Evolutionary conservation across 2,888 invertebrate genomes (phyloP), one percentile per base, ranked within the genome.

Genomic region (Patella depressa): DNA sequence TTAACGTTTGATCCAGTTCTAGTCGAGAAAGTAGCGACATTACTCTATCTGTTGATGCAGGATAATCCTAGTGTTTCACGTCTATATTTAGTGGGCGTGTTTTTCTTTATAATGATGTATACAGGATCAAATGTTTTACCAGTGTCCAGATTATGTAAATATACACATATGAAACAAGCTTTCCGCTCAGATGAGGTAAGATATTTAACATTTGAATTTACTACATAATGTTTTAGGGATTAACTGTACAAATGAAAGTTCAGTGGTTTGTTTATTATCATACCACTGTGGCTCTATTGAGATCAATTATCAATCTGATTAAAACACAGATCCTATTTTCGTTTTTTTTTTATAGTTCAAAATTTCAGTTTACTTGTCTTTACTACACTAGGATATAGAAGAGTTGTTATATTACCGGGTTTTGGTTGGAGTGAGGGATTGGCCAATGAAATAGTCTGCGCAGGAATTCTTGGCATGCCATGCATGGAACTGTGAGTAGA

Each of bases 21-120:
- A 76, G 96, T 99, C 12, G 99, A 99, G 92, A 96, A 98, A 92
- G 98, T 99, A 73, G 97, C 99, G 24, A 95, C 95, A 2, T 92
- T 99, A 24, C 79, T 93, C 80, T 88, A 89, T 79, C 85, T 88
- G 91, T 94, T 98, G 72, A 96, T 98, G 95, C 95, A 95, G 90
- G 99, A 99, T 93, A 99, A 99, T 93, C 97, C 98, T 0, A 96
- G 96, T 90, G 95, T 98, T 88, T 96, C 98, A 0, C 96, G 97
- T 88, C 93, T 99, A 71, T 99, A 99, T 92, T 93, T 97, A 78
- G 97, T 97, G 0, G 99, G 99, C 3, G 96, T 97, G 45, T 99
- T 98, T 92, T 99, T 96, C 93, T 99, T 99, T 92, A 98, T 99
- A 93, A 93, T 99, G 82, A 96, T 99, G 96, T 99, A 99, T 92